Base-by-base conservation (phyloP, 2,888 invertebrate genomes). In the Habroteleia sp. region DNA sequence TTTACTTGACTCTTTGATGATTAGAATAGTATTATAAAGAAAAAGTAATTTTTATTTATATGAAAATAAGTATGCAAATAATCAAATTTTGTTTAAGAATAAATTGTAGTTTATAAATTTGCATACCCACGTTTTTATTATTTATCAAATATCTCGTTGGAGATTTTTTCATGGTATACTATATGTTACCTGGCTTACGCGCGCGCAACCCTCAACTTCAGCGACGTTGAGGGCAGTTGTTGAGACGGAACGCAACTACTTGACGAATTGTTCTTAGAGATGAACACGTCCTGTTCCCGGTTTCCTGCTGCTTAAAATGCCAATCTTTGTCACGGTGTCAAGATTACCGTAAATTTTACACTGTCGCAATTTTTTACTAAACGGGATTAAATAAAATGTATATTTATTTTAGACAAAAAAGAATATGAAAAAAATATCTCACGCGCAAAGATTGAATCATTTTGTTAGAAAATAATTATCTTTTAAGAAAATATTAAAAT, bases 191-290 rank as follows among this genome's bases (percentile, higher is more conserved):
- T 52, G 39, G 33, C 23, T 8, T 68, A 41, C 11, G 41, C 33
- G 69, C 39, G 14, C 71, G 54, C 65, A 74, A 65, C 72, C 75
- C 76, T 71, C 54, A 14, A 25, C 62, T 77, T 79, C 63, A 76
- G 69, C 63, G 72, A 66, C 76, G 79, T 80, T 77, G 76, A 85
- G 83, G 77, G 77, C 77, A 69, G 81, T 81, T 85, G 81, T 82
- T 83, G 84, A 85, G 85, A 85, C 84, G 78, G 80, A 81, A 81
- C 83, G 79, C 82, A 82, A 81, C 81, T 79, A 79, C 79, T 78
- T 76, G 71, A 76, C 82, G 83, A 79, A 80, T 79, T 79, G 77
- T 77, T 71, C 76, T 74, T 66, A 52, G 72, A 76, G 46, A 68
- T 62, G 62, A 77, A 69, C 58, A 68, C 68, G 50, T 71, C 74